Base-by-base conservation (phyloP, 2,113 vertebrate genomes). In the Chaetodon trifascialis region DNA sequence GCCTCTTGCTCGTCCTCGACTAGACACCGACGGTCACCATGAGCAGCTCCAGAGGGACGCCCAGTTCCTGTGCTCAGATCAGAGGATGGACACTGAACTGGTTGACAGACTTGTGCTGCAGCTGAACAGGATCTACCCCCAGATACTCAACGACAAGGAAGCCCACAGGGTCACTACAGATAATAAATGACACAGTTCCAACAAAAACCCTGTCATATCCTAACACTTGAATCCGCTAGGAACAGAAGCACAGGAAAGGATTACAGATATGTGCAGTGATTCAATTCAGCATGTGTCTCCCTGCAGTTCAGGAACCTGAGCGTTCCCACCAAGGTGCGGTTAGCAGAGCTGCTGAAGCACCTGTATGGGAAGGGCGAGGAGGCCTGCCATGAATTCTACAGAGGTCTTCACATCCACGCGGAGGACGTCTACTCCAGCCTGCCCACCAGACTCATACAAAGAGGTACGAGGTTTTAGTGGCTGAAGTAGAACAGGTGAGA, bases 331-430 rank as follows among this genome's bases (percentile, higher is more conserved):
- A 90, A 95, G 3, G 65, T 94, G 71, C 90, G 97, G 25, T 90
- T 98, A 84, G 93, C 94, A 2, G 95, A 95, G 85, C 94, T 99
- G 70, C 85, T 99, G 87, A 92, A 91, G 71, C 94, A 96, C 88
- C 94, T 99, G 68, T 94, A 95, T 46, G 92, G 82, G 82, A 96
- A 95, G 47, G 95, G 96, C 0, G 97, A 98, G 34, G 95, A 96
- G n/a, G 96, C 97, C 2, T 99, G 98, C 83, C 95, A 95, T 38
- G 97, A 99, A 89, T 98, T 99, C 90, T 99, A 99, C 95, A 92
- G 96, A 4, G 97, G 97, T 17, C 93, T 99, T 15, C 97, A 97
- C 90, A 96, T 97, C 91, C 97, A 97, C 7, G 96, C 96, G 19
- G 96, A 97, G 81, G 93, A 96, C 1, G 82, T 98, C 54, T 97